A percentile compares a stretch with the other conserved stretches of the same genome.
These are phyloP conservation scores for Axea sp. DNA, from an alignment of 2,888 invertebrate species.

Conservation along the genomic window DNA sequence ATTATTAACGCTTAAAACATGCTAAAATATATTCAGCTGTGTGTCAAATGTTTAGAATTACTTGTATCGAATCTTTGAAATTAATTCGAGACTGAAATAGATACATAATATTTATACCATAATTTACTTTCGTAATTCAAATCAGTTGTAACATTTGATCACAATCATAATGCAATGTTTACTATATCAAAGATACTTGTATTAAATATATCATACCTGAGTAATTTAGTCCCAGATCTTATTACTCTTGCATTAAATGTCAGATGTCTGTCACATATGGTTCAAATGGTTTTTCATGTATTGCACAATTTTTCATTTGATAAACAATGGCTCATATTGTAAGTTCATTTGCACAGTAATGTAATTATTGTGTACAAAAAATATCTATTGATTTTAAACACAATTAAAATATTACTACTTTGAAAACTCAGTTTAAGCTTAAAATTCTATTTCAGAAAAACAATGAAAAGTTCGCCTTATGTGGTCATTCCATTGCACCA, in stretches of 20 bases:
- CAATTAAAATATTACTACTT: too few relatives aligned
- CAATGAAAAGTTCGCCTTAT: constrained; percentile 70
- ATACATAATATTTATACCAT: constrained; percentile 4
- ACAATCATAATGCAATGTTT: constrained; percentile 17
- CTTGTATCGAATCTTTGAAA: constrained; percentile 4
- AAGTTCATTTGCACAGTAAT: constrained; percentile 1
- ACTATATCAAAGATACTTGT: constrained; percentile 9
- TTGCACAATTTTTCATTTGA: constrained; percentile 14
- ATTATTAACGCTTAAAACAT: constrained; percentile 4
- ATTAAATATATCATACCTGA: constrained; percentile 11
- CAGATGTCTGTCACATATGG: background rate
- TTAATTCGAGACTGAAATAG: constrained; percentile 25
- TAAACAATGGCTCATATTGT: constrained; percentile 38
- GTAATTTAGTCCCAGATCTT: constrained; percentile 1
- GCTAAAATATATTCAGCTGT: constrained; percentile 25
- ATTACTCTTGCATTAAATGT: constrained; percentile 15
- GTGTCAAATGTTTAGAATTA: constrained; percentile 16
- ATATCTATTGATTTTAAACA: too few relatives aligned
- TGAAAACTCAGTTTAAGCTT: too few relatives aligned
- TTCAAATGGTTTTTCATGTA: constrained; percentile 20
- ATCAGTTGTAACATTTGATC: constrained; percentile 11
- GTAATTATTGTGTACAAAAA: background rate
- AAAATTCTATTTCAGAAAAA: constrained; percentile 64
- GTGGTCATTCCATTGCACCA: constrained; percentile 86
- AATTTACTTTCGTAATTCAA: constrained; percentile 12